These are phyloP conservation scores for Xylota segnis DNA, from an alignment of 2,888 invertebrate species.

Conservation along the genomic window DNA sequence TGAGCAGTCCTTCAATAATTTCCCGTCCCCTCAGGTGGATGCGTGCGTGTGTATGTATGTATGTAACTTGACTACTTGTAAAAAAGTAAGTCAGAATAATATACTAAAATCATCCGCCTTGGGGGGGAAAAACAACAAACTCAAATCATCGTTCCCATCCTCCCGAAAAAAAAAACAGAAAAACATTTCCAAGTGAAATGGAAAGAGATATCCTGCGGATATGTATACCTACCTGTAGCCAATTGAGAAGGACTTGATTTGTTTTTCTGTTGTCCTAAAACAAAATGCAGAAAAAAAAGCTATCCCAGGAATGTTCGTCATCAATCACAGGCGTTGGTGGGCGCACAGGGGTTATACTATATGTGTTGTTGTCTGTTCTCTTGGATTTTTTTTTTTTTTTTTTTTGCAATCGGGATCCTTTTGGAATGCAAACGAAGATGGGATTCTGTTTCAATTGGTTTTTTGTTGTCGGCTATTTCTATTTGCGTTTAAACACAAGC, in stretches of 20 bases:
- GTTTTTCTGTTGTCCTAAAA: conserved; percentile 23
- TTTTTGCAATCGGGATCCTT: background rate
- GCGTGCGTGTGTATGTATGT: background rate
- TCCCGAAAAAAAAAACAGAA: background rate
- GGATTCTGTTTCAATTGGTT: conserved; percentile 23
- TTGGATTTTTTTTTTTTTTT: background rate
- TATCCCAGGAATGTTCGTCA: conserved; percentile 9
- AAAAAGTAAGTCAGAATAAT: background rate
- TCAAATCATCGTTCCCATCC: background rate
- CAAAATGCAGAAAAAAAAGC: background rate
- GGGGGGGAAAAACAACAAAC: background rate
- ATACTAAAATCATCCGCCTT: conserved; percentile 14
- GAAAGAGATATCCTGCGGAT: conserved; percentile 17
- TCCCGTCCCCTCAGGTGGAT: background rate
- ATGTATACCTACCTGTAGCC: conserved; percentile 10
- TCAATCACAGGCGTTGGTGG: background rate
- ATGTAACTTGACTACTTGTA: background rate
- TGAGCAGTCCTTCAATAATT: conserved; percentile 13
- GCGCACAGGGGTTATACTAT: background rate
- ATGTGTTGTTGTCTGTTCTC: background rate
- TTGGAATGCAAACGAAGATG: conserved; percentile 20
- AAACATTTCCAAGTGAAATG: background rate
- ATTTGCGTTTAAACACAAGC: background rate
- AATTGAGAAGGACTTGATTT: conserved; percentile 41
- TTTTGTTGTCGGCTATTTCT: conserved; percentile 8